Conservation (phyloP, 2,113 vertebrate species). For the Tricholaema leucomelas region DNA sequence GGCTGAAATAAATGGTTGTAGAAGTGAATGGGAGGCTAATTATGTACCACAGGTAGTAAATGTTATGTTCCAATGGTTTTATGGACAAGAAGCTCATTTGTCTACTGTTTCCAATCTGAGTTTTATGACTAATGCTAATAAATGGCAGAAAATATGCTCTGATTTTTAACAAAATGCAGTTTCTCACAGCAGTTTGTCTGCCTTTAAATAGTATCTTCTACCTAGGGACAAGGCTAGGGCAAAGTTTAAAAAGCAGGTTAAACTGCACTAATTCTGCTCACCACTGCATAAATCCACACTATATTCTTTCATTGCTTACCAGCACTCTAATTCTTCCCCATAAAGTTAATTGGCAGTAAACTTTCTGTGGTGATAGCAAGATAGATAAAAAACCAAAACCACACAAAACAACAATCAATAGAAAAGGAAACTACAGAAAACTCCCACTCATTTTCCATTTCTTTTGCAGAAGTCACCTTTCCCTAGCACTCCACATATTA, state of each 20-base stretch:
- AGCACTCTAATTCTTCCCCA: conserved; percentile 37
- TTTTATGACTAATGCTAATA: conserved; percentile 67
- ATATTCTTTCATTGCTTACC: conserved; percentile 50
- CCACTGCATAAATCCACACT: conserved; percentile 34
- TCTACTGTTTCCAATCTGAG: conserved; percentile 59
- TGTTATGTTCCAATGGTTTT: conserved; percentile 70
- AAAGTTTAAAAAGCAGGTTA: conserved; percentile 19
- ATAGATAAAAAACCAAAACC: not conserved
- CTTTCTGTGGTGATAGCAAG: conserved; percentile 49
- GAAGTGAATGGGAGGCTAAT: conserved; percentile 60
- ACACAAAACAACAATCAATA: too few species aligned
- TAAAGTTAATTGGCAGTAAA: conserved; percentile 70
- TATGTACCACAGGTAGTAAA: conserved; percentile 69
- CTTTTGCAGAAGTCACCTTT: conserved; percentile 15
- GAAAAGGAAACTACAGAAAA: not conserved
- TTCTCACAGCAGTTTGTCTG: conserved; percentile 52
- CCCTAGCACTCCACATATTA: not conserved
- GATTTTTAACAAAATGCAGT: conserved; percentile 63
- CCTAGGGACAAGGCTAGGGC: conserved; percentile 10
- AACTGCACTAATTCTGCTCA: not conserved
- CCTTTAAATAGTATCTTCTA: conserved; percentile 26
- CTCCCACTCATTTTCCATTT: not conserved
- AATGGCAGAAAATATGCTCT: conserved; percentile 60
- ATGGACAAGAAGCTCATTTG: conserved; percentile 63
- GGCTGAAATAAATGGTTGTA: conserved; percentile 50